Percentiles rank a stretch among this genome's conserved stretches.
phyloP scores from a whole-genome alignment of 2,888 invertebrate genomes.

The Scelioninae gen. 2 region DNA sequence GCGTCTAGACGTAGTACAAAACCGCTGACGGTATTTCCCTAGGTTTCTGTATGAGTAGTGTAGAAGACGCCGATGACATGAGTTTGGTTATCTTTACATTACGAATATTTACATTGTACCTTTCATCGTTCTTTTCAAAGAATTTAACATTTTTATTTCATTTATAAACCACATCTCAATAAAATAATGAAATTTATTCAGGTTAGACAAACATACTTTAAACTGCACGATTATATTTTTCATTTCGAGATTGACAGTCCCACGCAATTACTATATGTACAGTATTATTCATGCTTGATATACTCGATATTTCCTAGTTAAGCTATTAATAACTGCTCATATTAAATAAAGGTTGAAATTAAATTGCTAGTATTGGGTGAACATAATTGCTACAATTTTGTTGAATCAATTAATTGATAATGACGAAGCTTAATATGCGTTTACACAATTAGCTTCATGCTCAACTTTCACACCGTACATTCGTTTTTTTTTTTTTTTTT shows the following conservation, averaged over 20 bases:
- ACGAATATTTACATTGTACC: slow-evolving; percentile 8
- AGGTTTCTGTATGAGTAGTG: background rate
- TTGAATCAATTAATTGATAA: too few species aligned
- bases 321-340: slow-evolving; percentile 54
- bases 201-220: slow-evolving; percentile 1
- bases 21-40: too few species aligned
- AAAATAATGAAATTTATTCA: background rate
- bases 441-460: too few species aligned
- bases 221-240: slow-evolving; percentile 1
- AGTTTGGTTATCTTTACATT: slow-evolving; percentile 32
- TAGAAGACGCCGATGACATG: slow-evolving; percentile 26
- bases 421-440: too few species aligned
- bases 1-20: too few species aligned
- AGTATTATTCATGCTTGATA: slow-evolving; percentile 25
- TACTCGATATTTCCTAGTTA: slow-evolving; percentile 47
- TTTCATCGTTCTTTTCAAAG: background rate
- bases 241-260: slow-evolving; percentile 14
- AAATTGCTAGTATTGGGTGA: slow-evolving; percentile 24
- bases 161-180: background rate
- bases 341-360: slow-evolving; percentile 46
- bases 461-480: too few species aligned
- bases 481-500: too few species aligned
- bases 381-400: too few species aligned
- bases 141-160: background rate
- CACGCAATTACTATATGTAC: slow-evolving; percentile 16